A percentile compares a stretch with the other conserved stretches of the same genome.
Evolutionary conservation across 2,888 invertebrate genomes (phyloP).

Genomic region (Cybosia mesomella): DNA sequence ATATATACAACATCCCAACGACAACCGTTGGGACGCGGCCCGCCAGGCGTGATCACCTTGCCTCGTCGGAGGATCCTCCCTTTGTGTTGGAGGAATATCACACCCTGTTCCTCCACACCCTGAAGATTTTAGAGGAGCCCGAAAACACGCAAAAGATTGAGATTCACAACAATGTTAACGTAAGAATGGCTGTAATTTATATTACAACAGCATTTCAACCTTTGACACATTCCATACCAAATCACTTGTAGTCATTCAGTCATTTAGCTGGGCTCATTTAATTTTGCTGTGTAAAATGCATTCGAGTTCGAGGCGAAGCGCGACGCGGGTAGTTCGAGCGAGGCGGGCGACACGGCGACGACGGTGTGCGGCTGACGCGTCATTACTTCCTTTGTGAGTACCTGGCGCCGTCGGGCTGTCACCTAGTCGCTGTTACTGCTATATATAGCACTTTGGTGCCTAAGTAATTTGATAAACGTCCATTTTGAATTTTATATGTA

Average conservation of each 20-base stretch:
- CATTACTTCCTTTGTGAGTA: conserved; percentile 46
- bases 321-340: neutral
- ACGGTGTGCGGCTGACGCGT: conserved; percentile 43
- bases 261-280: conserved; percentile 13
- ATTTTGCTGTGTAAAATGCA: conserved; percentile 17
- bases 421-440: conserved; percentile 20
- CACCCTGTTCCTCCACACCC: too few relatives aligned
- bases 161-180: too few relatives aligned
- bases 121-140: too few relatives aligned
- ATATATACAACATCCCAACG: too few relatives aligned
- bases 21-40: too few relatives aligned
- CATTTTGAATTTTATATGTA: neutral
- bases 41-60: too few relatives aligned
- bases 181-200: neutral
- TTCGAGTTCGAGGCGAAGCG: neutral
- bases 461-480: conserved; percentile 32
- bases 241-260: neutral
- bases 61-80: too few relatives aligned
- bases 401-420: conserved; percentile 26
- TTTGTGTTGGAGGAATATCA: too few relatives aligned
- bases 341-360: conserved; percentile 4
- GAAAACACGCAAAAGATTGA: too few relatives aligned
- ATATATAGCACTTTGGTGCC: conserved; percentile 32
- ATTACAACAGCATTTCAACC: neutral
- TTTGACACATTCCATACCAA: neutral